Evolutionary conservation across 2,113 vertebrate species (phyloP).

Genomic region (Misgurnus anguillicaudatus): DNA sequence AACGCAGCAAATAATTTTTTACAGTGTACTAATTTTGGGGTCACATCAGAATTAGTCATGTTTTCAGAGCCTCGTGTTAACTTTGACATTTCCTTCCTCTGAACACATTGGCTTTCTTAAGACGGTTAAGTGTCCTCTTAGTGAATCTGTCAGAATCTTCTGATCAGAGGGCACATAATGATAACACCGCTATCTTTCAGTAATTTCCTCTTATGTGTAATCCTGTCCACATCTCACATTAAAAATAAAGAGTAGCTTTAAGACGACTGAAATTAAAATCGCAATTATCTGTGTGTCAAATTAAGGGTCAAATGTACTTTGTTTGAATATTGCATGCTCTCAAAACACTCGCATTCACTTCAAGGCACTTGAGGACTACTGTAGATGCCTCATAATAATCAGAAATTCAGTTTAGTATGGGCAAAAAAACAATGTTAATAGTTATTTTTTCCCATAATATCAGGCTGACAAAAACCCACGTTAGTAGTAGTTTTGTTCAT

Average conservation of each 20-base stretch:
- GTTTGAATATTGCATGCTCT: not conserved
- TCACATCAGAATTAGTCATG: no score
- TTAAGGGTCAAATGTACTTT: slow-evolving; percentile 19
- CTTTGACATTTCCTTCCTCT: no score
- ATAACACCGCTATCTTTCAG: slow-evolving; percentile 50
- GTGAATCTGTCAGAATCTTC: slow-evolving; percentile 29
- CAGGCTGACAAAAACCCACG: no score
- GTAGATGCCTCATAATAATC: not conserved
- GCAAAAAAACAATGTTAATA: no score
- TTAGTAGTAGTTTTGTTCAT: no score
- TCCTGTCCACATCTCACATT: slow-evolving; percentile 51
- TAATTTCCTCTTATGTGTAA: slow-evolving; percentile 49
- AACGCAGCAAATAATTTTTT: no score
- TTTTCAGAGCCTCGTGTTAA: no score
- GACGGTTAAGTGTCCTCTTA: no score
- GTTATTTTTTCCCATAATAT: no score
- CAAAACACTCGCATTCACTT: slow-evolving; percentile 2
- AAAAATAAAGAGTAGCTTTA: slow-evolving; percentile 6
- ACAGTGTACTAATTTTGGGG: no score
- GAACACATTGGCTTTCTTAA: no score
- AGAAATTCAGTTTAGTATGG: not conserved
- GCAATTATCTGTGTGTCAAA: slow-evolving; percentile 17
- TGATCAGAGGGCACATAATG: slow-evolving; percentile 43
- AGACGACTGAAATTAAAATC: slow-evolving; percentile 17
- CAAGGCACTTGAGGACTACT: not conserved